Conservation (phyloP, 2,888 invertebrate genomes). For the Eristalis pertinax region DNA sequence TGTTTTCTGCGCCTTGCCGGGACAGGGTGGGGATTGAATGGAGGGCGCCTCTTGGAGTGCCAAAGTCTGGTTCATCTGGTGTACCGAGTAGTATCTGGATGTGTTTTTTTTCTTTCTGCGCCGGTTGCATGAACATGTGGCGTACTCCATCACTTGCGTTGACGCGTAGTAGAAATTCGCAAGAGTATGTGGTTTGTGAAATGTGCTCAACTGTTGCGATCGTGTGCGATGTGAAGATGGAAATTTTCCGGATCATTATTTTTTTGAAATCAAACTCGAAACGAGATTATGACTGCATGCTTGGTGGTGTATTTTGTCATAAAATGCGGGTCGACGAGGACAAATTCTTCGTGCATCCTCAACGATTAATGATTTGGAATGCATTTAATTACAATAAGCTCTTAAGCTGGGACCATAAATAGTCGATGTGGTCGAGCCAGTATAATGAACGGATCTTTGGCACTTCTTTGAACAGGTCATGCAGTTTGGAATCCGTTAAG, state of each 20-base stretch:
- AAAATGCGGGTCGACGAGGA: neutral
- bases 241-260: neutral
- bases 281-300: neutral
- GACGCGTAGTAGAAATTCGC: constrained; percentile 26
- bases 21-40: constrained; percentile 5
- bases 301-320: neutral
- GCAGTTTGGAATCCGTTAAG: too few relatives aligned
- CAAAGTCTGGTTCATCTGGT: constrained; percentile 55
- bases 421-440: too few relatives aligned
- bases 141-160: constrained; percentile 65
- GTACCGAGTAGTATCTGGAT: constrained; percentile 40
- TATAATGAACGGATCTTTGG: too few relatives aligned
- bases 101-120: constrained; percentile 30
- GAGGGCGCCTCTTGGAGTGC: constrained; percentile 26
- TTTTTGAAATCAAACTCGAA: neutral
- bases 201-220: neutral
- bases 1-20: constrained; percentile 2
- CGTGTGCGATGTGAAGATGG: neutral
- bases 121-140: constrained; percentile 70
- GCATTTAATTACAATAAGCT: neutral
- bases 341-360: neutral
- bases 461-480: too few relatives aligned
- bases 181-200: neutral
- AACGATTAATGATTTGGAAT: neutral
- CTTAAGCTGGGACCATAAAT: neutral